Evolutionary conservation across 2,797 vertebrate species (phyloP), one percentile per base, ranked within the genome.

Genomic region (Heteromormyrus szaboi): DNA sequence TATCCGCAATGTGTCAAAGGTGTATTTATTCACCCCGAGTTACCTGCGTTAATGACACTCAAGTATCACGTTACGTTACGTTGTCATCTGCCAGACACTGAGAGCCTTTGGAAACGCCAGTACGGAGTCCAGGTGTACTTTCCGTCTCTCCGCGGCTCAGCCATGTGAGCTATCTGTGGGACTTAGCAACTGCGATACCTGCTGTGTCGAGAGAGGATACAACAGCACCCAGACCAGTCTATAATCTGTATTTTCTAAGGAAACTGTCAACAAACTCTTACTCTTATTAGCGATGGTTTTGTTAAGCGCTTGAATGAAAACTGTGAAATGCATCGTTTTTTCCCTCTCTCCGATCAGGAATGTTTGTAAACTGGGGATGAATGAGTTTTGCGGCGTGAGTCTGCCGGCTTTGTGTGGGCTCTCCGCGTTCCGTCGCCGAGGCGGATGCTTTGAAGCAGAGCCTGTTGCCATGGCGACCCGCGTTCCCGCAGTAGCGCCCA

Each of bases 381-480:
- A 56, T 86, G 29, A 33, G 48, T 56, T 41, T 54, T 2, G 2
- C 85, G 5, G 85, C 17, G 25, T 56, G 46, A 85, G 85, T 29
- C 84, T 29, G 29, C 8, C 51, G 50, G 48, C 85, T 33, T 56
- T 54, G 25, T 54, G 85, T 86, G 85, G 51, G 85, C 29, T 86
- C 25, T 7, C 29, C 6, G 51, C 29, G 50, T 56, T 86, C 85
- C 53, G 2, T 86, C 51, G 25, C 22, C 2, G 25, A 86, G 51
- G 25, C 51, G 85, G 85, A 54, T 14, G 85, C 85, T 86, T 86
- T 86, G 6, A 54, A 54, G 85, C 85, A 86, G 50, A 86, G 29
- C 48, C 85, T 86, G 85, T 86, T 86, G 85, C 51, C 50, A 56
- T 86, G 85, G 25, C 85, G 51, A 86, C 51, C 14, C 9, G 29